Base-by-base conservation (phyloP, 2,113 vertebrate species). In the Dendropsophus ebraccatus region DNA sequence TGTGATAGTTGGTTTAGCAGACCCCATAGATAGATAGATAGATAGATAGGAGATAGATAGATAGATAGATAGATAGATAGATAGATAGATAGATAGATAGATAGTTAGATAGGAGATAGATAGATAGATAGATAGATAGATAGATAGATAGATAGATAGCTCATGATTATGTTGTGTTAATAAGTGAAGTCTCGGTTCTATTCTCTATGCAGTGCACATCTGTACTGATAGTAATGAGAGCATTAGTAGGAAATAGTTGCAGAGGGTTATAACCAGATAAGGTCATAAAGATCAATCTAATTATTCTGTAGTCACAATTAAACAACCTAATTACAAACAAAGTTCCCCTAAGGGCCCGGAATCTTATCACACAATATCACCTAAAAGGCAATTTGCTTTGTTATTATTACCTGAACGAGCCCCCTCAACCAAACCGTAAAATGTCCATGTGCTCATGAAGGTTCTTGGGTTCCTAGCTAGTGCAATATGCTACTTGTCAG, bases 271-370 rank as follows among this genome's bases (percentile, higher is more conserved):
- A 30, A 30, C 32, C 67, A 41, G 67, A 70, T 23, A 21, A 70
- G 32, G 67, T 70, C 21, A 70, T 70, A 74, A 49, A 49, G 21
- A 47, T 74, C 37, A 0, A 47, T 74, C 32, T 47, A 74, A 74
- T 74, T 47, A 47, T 74, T 11, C 19, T 35, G 11, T 49, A 28
- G 72, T 16, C 37, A 25, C 72, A 74, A 74, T 49, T 47, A 49
- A 47, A 47, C 41, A 49, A 47, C 49, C n/a, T 74, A 74, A 74
- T 74, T 47, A 47, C n/a, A 74, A 74, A 49, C 45, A 74, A 47
- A 74, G 21, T 1, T 74, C 41, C 70, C 37, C 41, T 47, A 49
- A 47, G 41, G 72, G 45, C 70, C 19, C 23, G 2, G 23, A 37
- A 14, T 25, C 72, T 74, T 14, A 74, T 49, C 17, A 25, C 5